Conservation (phyloP, 2,797 vertebrate genomes). For the Tragopan temminckii region DNA sequence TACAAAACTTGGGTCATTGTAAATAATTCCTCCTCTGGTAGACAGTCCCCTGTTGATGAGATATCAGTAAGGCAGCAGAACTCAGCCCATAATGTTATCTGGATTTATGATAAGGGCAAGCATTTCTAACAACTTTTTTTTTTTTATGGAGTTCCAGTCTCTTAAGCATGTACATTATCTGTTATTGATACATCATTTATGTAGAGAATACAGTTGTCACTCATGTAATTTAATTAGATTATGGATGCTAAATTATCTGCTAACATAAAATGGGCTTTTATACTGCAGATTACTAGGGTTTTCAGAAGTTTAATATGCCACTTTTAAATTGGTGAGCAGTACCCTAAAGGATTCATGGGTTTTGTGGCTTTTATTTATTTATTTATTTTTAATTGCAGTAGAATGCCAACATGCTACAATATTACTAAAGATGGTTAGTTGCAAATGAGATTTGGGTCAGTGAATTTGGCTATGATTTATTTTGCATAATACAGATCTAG, state of each 20-base stretch:
- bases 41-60: background rate
- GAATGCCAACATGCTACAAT: constrained; percentile 49
- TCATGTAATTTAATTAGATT: constrained; percentile 84
- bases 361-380: background rate
- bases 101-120: constrained; percentile 70
- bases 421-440: constrained; percentile 66
- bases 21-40: constrained; percentile 21
- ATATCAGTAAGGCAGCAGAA: constrained; percentile 34
- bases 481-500: constrained; percentile 56
- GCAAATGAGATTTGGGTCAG: constrained; percentile 81
- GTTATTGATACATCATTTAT: constrained; percentile 74
- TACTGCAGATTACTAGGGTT: constrained; percentile 82
- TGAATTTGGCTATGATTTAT: constrained; percentile 73
- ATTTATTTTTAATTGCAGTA: constrained; percentile 71
- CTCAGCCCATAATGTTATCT: constrained; percentile 54
- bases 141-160: constrained; percentile 71
- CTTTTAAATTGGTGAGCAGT: constrained; percentile 81
- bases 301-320: constrained; percentile 82
- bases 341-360: constrained; percentile 78
- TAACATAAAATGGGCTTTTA: constrained; percentile 83
- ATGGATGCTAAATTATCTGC: constrained; percentile 84
- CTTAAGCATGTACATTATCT: constrained; percentile 76
- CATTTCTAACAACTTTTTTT: constrained; percentile 57
- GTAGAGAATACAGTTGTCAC: constrained; percentile 82
- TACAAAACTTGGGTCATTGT: background rate